Conservation (phyloP, 2,888 invertebrate species). For the Nephrocerus scutellatus region DNA sequence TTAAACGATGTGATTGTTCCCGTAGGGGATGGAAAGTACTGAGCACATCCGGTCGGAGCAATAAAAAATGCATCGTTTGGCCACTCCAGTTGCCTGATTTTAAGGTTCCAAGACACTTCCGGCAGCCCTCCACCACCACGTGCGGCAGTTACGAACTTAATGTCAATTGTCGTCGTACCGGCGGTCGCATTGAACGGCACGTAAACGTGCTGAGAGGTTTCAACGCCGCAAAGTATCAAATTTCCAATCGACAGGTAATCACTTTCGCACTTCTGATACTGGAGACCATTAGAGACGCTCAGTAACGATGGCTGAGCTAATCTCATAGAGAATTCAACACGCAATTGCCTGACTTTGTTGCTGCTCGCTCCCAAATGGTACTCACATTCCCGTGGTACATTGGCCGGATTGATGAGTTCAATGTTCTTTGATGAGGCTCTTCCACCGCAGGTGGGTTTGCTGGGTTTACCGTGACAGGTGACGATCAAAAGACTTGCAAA, state of each 20-base stretch:
- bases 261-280: constrained; percentile 28
- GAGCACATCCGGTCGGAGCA: constrained; percentile 36
- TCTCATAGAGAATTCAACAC: constrained; percentile 34
- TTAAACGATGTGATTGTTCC: constrained; percentile 49
- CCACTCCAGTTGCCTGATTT: constrained; percentile 34
- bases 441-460: constrained; percentile 32
- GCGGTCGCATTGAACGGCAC: constrained; percentile 32
- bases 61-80: constrained; percentile 33
- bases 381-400: constrained; percentile 26
- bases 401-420: constrained; percentile 26
- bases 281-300: constrained; percentile 17
- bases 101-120: constrained; percentile 26
- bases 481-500: constrained; percentile 19
- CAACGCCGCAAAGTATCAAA: constrained; percentile 52
- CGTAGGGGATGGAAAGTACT: constrained; percentile 31
- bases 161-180: constrained; percentile 25
- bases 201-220: constrained; percentile 53
- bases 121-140: constrained; percentile 24
- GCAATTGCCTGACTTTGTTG: constrained; percentile 33
- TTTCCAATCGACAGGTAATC: constrained; percentile 31
- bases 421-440: constrained; percentile 30
- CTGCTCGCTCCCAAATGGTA: constrained; percentile 29
- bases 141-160: constrained; percentile 21
- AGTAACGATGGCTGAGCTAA: constrained; percentile 34
- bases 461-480: not conserved